Evolutionary conservation across 2,113 vertebrate species (phyloP).

Genomic region (Morone chrysops): DNA sequence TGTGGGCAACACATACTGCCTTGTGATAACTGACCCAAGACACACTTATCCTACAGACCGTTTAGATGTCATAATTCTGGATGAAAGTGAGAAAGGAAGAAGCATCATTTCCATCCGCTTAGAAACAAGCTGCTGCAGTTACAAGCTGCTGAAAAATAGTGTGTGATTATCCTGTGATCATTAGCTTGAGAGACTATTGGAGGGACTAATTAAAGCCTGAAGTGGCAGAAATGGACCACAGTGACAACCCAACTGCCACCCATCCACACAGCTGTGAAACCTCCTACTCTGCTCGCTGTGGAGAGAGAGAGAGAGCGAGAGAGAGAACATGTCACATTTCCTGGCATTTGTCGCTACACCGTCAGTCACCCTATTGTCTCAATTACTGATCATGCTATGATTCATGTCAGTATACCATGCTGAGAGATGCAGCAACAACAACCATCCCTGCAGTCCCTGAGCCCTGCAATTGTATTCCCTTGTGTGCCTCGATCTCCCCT

Average conservation of each 20-base stretch:
- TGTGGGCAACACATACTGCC: not conserved
- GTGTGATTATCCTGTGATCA: slow-evolving; percentile 60
- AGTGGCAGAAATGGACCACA: slow-evolving; percentile 37
- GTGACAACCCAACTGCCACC: slow-evolving; percentile 50
- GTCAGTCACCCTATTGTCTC: not conserved
- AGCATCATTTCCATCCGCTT: slow-evolving; percentile 18
- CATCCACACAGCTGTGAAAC: slow-evolving; percentile 64
- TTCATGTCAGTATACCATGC: not conserved
- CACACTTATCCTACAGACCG: not conserved
- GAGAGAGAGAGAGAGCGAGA: not conserved
- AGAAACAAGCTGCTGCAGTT: slow-evolving; percentile 8
- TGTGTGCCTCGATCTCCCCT: slow-evolving; percentile 58
- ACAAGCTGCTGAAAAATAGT: slow-evolving; percentile 43
- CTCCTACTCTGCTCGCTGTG: slow-evolving; percentile 14
- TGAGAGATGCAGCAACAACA: slow-evolving; percentile 19
- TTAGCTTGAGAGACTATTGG: slow-evolving; percentile 49
- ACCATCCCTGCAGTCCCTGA: slow-evolving; percentile 21
- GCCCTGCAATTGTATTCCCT: slow-evolving; percentile 46
- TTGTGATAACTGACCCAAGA: not conserved
- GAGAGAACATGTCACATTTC: slow-evolving; percentile 23
- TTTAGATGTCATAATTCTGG: not conserved
- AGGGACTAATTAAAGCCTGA: slow-evolving; percentile 66
- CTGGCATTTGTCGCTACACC: slow-evolving; percentile 1
- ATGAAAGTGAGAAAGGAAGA: not conserved
- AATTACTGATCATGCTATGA: slow-evolving; percentile 10